Percentiles rank a stretch among this genome's conserved stretches.
phyloP scores from a whole-genome alignment of 2,797 vertebrate genomes.

The Cyprinella venusta region DNA sequence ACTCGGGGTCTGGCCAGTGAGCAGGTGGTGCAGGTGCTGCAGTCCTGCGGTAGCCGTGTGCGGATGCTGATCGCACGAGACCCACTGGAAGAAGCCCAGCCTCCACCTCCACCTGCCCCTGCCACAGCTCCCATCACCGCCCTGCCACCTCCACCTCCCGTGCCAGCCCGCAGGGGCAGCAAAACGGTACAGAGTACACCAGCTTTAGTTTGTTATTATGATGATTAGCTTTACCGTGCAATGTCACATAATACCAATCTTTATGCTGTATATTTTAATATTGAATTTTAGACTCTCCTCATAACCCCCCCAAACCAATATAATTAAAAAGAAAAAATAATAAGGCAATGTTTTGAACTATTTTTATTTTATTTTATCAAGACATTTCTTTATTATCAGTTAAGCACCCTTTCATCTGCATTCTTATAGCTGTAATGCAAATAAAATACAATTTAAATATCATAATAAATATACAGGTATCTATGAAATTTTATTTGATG shows the following conservation, averaged over 20 bases:
- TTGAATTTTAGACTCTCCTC: background rate
- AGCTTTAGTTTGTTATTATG: background rate
- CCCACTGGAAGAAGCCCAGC: conserved; percentile 68
- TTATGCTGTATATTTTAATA: background rate
- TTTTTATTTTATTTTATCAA: background rate
- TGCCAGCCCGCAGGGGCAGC: conserved; percentile 57
- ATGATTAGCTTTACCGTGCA: background rate
- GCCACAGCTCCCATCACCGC: conserved; percentile 77
- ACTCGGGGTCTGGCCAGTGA: conserved; percentile 90
- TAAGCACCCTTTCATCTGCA: background rate
- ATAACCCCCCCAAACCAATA: background rate
- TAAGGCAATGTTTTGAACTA: background rate
- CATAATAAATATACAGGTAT: background rate
- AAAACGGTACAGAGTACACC: conserved; percentile 42
- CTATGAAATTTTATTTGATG: background rate
- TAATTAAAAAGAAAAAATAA: background rate
- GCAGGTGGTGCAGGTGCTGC: conserved; percentile 91
- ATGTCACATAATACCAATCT: background rate
- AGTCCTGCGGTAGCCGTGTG: conserved; percentile 88
- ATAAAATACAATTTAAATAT: background rate
- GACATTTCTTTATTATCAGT: background rate
- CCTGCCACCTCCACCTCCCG: conserved; percentile 62
- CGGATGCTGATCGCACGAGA: conserved; percentile 89
- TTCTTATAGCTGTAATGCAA: background rate
- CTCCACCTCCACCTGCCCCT: conserved; percentile 81